Base-by-base conservation (phyloP, 1,140 invertebrate genomes). In the Diachasmimorpha longicaudata region DNA sequence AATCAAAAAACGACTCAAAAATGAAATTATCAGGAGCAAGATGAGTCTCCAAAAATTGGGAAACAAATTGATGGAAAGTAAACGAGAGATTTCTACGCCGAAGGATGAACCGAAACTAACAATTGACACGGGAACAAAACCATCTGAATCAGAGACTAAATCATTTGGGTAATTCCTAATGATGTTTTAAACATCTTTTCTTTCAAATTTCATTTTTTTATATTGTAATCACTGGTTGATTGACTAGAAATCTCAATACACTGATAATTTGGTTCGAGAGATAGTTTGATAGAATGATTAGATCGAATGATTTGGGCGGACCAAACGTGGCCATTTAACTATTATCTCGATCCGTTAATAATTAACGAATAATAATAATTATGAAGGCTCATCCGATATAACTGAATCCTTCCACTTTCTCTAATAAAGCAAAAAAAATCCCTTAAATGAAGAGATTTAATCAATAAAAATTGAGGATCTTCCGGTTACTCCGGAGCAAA, bases 41-140 rank as follows among this genome's bases (percentile, higher is more conserved):
- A 46, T 10, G 31, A 75, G 58, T 25, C 58, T 63, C 8, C 58
- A 63, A 11, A 63, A 63, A 63, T 63, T 63, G 0, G 19, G 6
- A 63, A 13, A 21, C 10, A 76, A 76, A 67, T 72, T 37, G 25
- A 25, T 42, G 4, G 39, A 16, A 14, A 76, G 66, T 1, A 72
- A 72, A 72, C 52, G 69, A n/a, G 36, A 58, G 4, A 71, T 72
- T 10, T 76, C 69, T 8, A 14, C 23, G 37, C 16, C 19, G 8
- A 70, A 31, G 44, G 14, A 39, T 9, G 71, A 76, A n/a, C n/a
- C n/a, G 37, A 23, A 76, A 36, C 14, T n/a, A 46, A 76, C 72
- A 39, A 72, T 23, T n/a, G 36, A 71, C 2, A 13, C 23, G 0
- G 11, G 13, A 66, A 42, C 13, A 13, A 10, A 42, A 13, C 9